Percentiles rank a stretch among this genome's conserved stretches.
Conservation (phyloP, 1,140 invertebrate genomes). For the Hydropsyche tenuis region DNA sequence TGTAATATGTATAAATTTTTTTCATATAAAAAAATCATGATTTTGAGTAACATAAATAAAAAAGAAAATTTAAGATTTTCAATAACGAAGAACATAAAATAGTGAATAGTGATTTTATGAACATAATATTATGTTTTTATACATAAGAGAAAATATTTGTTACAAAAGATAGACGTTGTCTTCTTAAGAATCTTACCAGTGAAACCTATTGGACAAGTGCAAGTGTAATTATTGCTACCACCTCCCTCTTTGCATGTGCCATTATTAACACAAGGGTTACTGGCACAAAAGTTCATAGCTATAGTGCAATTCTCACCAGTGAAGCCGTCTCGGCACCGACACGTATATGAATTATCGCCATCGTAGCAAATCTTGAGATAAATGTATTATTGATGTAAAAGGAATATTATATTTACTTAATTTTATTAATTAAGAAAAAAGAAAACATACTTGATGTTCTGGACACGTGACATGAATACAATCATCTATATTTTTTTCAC, state of each 20-base stretch:
- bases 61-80: no score
- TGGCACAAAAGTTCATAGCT: slow-evolving; percentile 64
- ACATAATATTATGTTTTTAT: no score
- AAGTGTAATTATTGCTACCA: slow-evolving; percentile 62
- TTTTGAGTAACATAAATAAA: no score
- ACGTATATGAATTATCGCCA: slow-evolving; percentile 63
- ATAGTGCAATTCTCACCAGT: slow-evolving; percentile 72
- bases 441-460: slow-evolving; percentile 54
- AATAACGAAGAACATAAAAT: no score
- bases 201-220: slow-evolving; percentile 63
- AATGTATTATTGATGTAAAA: slow-evolving; percentile 53
- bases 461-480: slow-evolving; percentile 61
- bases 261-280: slow-evolving; percentile 64
- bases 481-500: slow-evolving; percentile 76
- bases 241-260: slow-evolving; percentile 63
- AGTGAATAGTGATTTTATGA: no score
- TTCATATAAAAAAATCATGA: no score
- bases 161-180: background rate
- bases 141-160: no score
- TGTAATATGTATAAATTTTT: no score
- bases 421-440: slow-evolving; percentile 65
- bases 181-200: slow-evolving; percentile 52
- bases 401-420: background rate
- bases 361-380: slow-evolving; percentile 44
- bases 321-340: slow-evolving; percentile 80